Base-by-base conservation (phyloP, 1,140 invertebrate species). In the Halyomorpha halys region DNA sequence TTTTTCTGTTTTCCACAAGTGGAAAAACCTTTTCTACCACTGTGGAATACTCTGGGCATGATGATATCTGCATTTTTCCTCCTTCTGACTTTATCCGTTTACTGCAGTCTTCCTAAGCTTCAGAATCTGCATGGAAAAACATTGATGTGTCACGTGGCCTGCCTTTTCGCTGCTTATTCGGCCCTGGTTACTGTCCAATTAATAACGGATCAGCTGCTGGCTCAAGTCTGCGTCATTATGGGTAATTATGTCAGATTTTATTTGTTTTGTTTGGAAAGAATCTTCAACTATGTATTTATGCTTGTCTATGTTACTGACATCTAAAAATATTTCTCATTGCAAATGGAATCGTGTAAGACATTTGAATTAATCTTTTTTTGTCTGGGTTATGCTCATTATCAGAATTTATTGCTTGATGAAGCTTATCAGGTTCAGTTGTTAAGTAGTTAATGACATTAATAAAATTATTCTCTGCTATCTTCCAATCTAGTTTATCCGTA, bases 121-220 rank as follows among this genome's bases (percentile, higher is more conserved):
- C 75, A 80, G 34, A 87, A 86, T 74, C 76, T 87, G 18, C 85
- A 87, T 51, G 85, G 85, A 0, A 81, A 83, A 68, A 86, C 82
- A 1, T 72, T 87, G 14, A 85, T 86, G 75, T 84, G 82, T 68
- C 80, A 87, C 69, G 78, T 84, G 1, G 73, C 75, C 61, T 81
- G 79, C 70, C 78, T 87, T 64, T 74, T 86, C 61, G 66, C 81
- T 9, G 82, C 80, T 1, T 87, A 80, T 70, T 67, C 76, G 27
- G 82, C 80, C 64, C 75, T 86, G 19, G 79, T 79, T 0, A 21
- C 72, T 27, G 63, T 69, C 9, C 66, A 72, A 27, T 66, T 69
- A 21, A 30, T 49, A 16, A 30, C 39, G 13, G 44, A 27, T 56
- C 23, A 56, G 1, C 15, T 56, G 8, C 53, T 56, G 5, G 53